These are phyloP conservation scores for Apus apus DNA, from an alignment of 2,113 vertebrate species.

Conservation along the genomic window DNA sequence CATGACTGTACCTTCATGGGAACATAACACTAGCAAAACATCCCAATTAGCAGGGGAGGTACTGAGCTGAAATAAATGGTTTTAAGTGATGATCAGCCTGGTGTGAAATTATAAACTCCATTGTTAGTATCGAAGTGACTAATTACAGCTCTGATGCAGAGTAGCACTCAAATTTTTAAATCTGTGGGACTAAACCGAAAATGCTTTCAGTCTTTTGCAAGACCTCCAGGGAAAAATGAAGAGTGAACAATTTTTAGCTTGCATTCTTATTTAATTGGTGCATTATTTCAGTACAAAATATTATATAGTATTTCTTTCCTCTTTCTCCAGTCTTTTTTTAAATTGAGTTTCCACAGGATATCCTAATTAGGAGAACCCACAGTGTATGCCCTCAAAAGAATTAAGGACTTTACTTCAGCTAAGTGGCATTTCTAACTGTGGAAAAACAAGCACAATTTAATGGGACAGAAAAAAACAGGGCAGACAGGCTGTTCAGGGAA, in stretches of 20 bases:
- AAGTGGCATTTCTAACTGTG: not conserved
- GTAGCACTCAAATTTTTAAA: not conserved
- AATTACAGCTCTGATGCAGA: conserved; percentile 35
- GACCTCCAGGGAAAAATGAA: not conserved
- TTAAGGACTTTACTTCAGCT: conserved; percentile 22
- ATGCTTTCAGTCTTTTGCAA: not conserved
- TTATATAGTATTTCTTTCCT: not conserved
- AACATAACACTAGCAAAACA: conserved; percentile 25
- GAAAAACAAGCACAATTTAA: not conserved
- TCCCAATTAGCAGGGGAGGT: conserved; percentile 26
- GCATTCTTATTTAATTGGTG: conserved; percentile 20
- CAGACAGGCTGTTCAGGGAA: not conserved
- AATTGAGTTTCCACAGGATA: not conserved
- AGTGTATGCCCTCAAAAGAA: not conserved
- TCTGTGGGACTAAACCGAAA: not conserved
- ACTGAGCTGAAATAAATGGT: conserved; percentile 32
- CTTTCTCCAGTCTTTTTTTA: not conserved
- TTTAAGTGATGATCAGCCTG: conserved; percentile 57
- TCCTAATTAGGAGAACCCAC: conserved; percentile 3
- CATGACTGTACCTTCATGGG: not conserved
- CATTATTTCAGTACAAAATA: not conserved
- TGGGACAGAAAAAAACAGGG: not conserved
- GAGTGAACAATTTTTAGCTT: not conserved
- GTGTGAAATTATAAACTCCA: conserved; percentile 57
- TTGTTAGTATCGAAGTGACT: conserved; percentile 42